Evolutionary conservation across 2,113 vertebrate species (phyloP).

Genomic region (Lanius collurio): DNA sequence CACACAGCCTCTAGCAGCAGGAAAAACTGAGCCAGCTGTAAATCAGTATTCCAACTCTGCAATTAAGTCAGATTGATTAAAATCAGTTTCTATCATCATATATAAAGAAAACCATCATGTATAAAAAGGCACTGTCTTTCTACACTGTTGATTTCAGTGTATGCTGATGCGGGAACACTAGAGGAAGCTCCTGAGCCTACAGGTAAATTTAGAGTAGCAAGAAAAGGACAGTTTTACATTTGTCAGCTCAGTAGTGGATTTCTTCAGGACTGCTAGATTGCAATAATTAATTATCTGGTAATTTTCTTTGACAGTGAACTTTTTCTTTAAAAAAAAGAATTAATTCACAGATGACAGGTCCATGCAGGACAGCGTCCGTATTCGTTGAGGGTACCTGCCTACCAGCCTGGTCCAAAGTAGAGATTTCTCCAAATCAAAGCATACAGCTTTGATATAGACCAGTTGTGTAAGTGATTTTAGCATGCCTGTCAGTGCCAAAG

Average conservation of each 20-base stretch:
- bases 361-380: neutral
- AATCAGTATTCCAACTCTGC: neutral
- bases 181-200: neutral
- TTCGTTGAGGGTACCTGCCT: neutral
- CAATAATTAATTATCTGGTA: neutral
- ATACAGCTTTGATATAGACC: neutral
- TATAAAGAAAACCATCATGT: neutral
- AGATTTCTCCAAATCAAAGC: neutral
- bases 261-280: neutral
- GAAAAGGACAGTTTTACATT: neutral
- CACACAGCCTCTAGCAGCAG: neutral
- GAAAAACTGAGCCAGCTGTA: fast-evolving
- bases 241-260: neutral
- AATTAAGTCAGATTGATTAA: neutral
- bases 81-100: neutral
- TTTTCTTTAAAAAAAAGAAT: neutral
- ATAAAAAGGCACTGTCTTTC: neutral
- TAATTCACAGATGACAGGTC: neutral
- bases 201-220: neutral
- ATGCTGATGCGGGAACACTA: neutral
- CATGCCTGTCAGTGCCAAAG: neutral
- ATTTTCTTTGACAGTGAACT: neutral
- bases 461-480: neutral
- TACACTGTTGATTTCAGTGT: neutral
- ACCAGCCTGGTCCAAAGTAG: neutral